Evolutionary conservation across 2,888 invertebrate species (phyloP).

Genomic region (Neocrepidodera transversa): DNA sequence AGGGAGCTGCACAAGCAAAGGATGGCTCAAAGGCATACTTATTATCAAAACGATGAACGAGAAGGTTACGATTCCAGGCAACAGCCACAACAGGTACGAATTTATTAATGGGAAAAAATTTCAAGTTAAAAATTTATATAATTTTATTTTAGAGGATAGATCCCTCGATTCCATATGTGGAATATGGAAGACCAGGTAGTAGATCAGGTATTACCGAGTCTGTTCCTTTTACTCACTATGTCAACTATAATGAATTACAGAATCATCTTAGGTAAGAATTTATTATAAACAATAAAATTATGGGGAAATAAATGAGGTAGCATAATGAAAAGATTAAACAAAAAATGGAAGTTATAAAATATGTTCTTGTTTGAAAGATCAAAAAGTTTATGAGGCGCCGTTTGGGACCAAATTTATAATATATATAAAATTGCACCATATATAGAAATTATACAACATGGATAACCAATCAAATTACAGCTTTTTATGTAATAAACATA

Average conservation of each 20-base stretch:
- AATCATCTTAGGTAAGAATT: slow-evolving; percentile 77
- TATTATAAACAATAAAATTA: not conserved
- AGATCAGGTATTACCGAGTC: slow-evolving; percentile 64
- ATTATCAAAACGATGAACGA: slow-evolving; percentile 66
- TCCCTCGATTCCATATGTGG: slow-evolving; percentile 53
- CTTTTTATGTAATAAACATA: too few relatives aligned
- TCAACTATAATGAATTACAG: slow-evolving; percentile 86
- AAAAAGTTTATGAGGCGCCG: too few relatives aligned
- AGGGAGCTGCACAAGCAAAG: slow-evolving; percentile 64
- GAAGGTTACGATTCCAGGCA: slow-evolving; percentile 61
- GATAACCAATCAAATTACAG: too few relatives aligned
- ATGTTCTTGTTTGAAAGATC: too few relatives aligned
- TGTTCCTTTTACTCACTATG: slow-evolving; percentile 73
- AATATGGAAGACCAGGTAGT: slow-evolving; percentile 64
- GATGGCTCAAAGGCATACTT: slow-evolving; percentile 66
- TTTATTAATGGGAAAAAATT: too few relatives aligned
- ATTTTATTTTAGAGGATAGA: slow-evolving; percentile 38
- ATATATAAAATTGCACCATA: too few relatives aligned
- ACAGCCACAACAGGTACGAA: slow-evolving; percentile 38
- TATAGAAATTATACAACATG: too few relatives aligned
- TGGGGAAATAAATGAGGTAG: not conserved
- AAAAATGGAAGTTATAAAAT: too few relatives aligned
- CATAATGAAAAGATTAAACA: too few relatives aligned
- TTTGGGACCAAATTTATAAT: too few relatives aligned
- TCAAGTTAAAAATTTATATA: too few relatives aligned